Percentiles rank a stretch among this genome's conserved stretches.
Evolutionary conservation across 2,888 invertebrate genomes (phyloP).

Genomic region (Steromphala cineraria): DNA sequence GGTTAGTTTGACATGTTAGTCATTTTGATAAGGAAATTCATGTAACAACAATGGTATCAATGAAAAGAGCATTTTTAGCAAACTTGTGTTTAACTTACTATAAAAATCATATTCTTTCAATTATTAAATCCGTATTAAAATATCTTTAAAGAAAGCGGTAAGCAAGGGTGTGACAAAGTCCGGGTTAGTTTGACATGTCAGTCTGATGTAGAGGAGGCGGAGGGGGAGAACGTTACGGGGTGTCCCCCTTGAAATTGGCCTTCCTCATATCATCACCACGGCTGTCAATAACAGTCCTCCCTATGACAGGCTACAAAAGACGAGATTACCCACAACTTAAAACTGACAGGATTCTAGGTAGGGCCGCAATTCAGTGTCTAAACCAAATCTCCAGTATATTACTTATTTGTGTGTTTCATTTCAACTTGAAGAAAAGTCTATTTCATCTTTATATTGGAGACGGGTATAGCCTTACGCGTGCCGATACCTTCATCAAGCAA

Average conservation of each 20-base stretch:
- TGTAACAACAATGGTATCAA: too few species aligned
- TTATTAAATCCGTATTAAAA: too few species aligned
- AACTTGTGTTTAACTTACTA: too few species aligned
- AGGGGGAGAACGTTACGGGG: too few species aligned
- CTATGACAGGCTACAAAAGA: neutral
- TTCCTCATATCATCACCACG: neutral
- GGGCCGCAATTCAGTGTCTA: neutral
- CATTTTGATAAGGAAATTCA: too few species aligned
- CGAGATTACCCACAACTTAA: neutral
- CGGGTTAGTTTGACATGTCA: neutral
- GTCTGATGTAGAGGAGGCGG: too few species aligned
- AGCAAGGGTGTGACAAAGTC: neutral
- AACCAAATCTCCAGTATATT: neutral
- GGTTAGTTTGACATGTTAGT: too few species aligned
- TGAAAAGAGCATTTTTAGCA: too few species aligned
- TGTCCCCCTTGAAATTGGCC: too few species aligned
- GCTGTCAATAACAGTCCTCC: neutral
- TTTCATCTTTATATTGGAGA: slow-evolving; percentile 17
- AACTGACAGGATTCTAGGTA: neutral
- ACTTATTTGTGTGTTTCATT: slow-evolving; percentile 15
- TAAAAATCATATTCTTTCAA: too few species aligned
- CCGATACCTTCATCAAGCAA: neutral
- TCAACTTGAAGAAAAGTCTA: neutral
- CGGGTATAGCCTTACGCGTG: slow-evolving; percentile 15
- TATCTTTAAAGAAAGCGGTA: neutral